phyloP scores from a whole-genome alignment of 2,113 vertebrate species.

The Bungarus multicinctus region DNA sequence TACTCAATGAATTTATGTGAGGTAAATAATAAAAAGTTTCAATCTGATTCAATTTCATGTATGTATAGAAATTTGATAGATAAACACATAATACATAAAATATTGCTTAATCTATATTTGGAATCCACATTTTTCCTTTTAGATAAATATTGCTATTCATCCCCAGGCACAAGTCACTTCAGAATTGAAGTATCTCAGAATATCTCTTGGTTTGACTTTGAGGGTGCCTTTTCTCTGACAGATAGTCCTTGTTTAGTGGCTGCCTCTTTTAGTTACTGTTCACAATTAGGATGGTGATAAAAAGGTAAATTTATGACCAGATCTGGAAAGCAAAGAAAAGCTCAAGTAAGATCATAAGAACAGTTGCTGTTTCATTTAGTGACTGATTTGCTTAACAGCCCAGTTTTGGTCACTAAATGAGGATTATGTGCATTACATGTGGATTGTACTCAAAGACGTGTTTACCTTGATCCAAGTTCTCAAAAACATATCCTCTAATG shows the following conservation, averaged over 20 bases:
- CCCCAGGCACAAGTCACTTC: not conserved
- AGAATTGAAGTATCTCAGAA: not conserved
- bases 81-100: not conserved
- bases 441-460: not conserved
- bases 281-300: not conserved
- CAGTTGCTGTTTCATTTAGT: not conserved
- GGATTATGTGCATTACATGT: not conserved
- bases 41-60: slow-evolving; percentile 15
- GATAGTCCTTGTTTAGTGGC: not conserved
- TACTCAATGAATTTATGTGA: slow-evolving; percentile 39
- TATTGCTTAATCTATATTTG: slow-evolving; percentile 16
- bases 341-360: not conserved
- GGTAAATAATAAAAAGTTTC: not conserved
- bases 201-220: not conserved
- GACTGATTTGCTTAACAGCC: not conserved
- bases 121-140: not conserved
- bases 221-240: not conserved
- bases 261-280: not conserved
- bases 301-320: not conserved
- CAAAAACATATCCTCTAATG: not conserved
- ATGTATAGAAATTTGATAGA: not conserved
- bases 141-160: not conserved
- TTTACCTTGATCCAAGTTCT: not conserved
- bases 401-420: not conserved
- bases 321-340: not conserved